Conservation (phyloP, 2,888 invertebrate species). For the Molorchus minor region DNA sequence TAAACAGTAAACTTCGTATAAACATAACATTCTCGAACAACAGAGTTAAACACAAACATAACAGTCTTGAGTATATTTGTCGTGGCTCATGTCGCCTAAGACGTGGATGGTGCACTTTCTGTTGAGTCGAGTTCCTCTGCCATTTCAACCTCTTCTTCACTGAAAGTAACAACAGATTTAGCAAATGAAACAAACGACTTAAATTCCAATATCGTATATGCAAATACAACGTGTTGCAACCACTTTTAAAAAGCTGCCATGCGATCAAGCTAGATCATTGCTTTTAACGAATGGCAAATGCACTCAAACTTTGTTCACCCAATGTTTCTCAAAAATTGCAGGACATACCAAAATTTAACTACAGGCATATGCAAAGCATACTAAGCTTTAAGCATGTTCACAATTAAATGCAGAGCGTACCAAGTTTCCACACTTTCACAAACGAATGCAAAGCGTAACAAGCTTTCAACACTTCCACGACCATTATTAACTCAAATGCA, state of each 20-base stretch:
- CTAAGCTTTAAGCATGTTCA: background rate
- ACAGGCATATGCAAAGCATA: background rate
- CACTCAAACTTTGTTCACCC: background rate
- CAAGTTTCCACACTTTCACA: background rate
- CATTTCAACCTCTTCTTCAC: background rate
- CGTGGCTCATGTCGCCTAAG: too few relatives aligned
- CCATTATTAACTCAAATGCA: too few relatives aligned
- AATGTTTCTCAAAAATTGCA: background rate
- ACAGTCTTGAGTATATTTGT: background rate
- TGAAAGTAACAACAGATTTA: background rate
- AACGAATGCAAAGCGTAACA: background rate
- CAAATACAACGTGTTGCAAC: background rate
- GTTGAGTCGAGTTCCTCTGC: background rate
- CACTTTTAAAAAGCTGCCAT: background rate
- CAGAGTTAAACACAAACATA: background rate
- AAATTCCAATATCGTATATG: background rate
- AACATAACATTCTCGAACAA: background rate
- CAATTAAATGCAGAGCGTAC: background rate
- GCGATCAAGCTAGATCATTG: background rate
- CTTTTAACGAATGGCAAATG: background rate
- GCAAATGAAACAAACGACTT: background rate
- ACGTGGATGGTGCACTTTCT: background rate
- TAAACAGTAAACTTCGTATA: background rate
- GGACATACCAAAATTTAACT: background rate
- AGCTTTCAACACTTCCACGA: background rate